phyloP scores from a whole-genome alignment of 92 coral and sea anemone species.

The Bergia puertoricense region DNA sequence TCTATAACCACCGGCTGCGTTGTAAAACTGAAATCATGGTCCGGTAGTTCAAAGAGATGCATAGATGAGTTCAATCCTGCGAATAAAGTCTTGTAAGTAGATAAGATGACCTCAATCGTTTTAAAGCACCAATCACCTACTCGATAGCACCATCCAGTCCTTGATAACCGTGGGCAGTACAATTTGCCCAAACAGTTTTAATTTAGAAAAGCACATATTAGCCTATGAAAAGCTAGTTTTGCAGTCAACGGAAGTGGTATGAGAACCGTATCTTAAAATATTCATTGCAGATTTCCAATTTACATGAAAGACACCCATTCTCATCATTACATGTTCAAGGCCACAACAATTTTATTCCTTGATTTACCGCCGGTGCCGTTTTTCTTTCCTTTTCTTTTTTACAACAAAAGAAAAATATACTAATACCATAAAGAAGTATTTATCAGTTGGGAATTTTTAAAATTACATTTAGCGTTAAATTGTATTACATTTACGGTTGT shows the following conservation, averaged over 20 bases:
- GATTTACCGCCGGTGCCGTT: neutral
- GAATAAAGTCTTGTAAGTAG: neutral
- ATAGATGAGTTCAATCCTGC: neutral
- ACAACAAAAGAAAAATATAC: no score
- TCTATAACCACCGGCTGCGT: neutral
- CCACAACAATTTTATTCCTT: neutral
- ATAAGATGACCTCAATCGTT: neutral
- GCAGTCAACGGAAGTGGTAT: neutral
- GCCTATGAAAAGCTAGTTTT: neutral
- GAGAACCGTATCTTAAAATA: neutral
- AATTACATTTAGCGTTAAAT: no score
- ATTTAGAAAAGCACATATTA: neutral
- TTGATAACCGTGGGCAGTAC: no score
- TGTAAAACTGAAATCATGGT: neutral
- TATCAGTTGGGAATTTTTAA: no score
- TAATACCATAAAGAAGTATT: no score
- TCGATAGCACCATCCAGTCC: neutral
- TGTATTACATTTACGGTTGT: no score
- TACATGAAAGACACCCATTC: neutral
- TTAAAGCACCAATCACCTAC: neutral
- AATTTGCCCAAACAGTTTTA: no score
- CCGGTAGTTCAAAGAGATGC: neutral
- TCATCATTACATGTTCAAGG: neutral
- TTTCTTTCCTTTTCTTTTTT: no score
- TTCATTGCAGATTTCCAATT: neutral